Base-by-base conservation (phyloP, 2,113 vertebrate species). In the Etheostoma spectabile region DNA sequence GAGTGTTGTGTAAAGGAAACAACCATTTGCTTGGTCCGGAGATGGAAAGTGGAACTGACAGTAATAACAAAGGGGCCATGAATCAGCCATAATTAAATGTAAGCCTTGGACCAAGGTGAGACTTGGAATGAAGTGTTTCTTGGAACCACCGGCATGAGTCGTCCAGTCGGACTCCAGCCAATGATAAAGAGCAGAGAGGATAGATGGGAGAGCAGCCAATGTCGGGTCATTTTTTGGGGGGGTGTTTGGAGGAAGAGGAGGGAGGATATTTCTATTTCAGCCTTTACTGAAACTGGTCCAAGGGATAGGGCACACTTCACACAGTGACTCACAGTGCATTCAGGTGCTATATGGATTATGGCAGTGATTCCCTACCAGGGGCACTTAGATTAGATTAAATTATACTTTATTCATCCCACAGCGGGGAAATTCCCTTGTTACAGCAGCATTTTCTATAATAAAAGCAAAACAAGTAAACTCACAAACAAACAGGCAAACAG, bases 21-120 rank as follows among this genome's bases (percentile, higher is more conserved):
- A 16, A 27, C 62, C 49, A 6, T 76, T 86, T 85, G 56, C 84
- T 79, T 83, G 48, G 72, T 85, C 69, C 18, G 46, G 63, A 80
- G 81, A 49, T 71, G 80, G 49, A 77, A 82, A 81, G 85, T 69
- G 55, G 38, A 61, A 35, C 84, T 75, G 87, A 88, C 89, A 78
- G 79, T 83, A 79, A 82, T 82, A 89, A 89, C 82, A 91, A 86
- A 81, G 77, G 42, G 52, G 59, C 84, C 79, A 52, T 83, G 89
- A 89, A 87, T 87, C 82, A 65, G 87, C 84, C 89, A 91, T 91
- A 87, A 92, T 91, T 87, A 88, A 91, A 91, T 89, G 84, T 77
- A 74, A 87, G 83, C 66, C 79, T 86, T 86, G 84, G 86, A 86
- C 84, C 79, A 57, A 79, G 84, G 79, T 68, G 78, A 88, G 77